Evolutionary conservation across 2,797 vertebrate species (phyloP), one percentile per base, ranked within the genome.

Genomic region (Dipus sagitta): DNA sequence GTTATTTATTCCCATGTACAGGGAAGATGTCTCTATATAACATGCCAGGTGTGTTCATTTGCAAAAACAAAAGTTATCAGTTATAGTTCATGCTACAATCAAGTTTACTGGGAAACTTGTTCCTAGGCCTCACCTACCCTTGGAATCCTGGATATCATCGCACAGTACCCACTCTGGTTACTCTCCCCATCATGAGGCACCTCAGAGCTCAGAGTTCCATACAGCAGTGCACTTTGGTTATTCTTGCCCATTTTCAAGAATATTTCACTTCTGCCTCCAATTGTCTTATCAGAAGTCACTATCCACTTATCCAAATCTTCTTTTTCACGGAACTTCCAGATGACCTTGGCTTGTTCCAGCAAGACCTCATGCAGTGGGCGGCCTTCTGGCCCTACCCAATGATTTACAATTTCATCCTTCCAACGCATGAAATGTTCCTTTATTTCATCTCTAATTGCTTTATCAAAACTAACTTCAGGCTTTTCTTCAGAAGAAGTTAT

Each of bases 81-180:
- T 60, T 70, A 86, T 0, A 67, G 21, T 28, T 82, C 12, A 24
- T 4, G 7, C 30, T 78, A 78, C 9, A 86, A 4, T 30, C n/a
- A 18, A 10, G 24, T 7, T 68, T 62, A 65, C 52, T 76, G 47
- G 65, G 34, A 32, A 78, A 60, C 14, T 23, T 26, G 60, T 15
- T 21, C 17, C 62, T 13, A 18, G n/a, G 30, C 65, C 68, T 94
- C 54, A 98, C 99, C 96, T 15, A 99, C 99, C 99, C 98, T 90
- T 0, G 10, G 97, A 2, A 98, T 98, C 92, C 97, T 98, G 70
- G 99, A 98, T 86, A 98, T 98, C 98, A 99, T 95, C 0, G 98
- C 98, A 96, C 99, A 99, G 97, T 99, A 99, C 34, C 99, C 99
- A 58, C 99, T 99, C 97, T 99, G 99, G 54, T 98, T 97, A 0